These are phyloP conservation scores for Antigone vipio DNA, from an alignment of 2,113 vertebrate species.

Conservation along the genomic window DNA sequence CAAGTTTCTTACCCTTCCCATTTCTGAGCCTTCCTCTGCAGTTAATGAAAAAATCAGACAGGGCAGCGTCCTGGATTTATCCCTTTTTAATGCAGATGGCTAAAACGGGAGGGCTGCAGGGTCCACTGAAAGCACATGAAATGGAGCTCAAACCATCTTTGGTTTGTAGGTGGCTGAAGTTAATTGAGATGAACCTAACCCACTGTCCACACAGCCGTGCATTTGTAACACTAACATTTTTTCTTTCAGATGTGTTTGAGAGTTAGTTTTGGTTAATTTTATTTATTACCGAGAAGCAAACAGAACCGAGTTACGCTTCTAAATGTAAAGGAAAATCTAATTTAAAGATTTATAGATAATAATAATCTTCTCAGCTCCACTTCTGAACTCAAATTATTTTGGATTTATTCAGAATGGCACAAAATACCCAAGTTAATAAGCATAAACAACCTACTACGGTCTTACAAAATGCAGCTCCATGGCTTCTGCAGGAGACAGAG, in stretches of 20 bases:
- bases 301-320: background rate
- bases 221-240: accelerated
- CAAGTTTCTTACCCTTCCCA: background rate
- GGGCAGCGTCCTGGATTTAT: background rate
- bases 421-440: background rate
- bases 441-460: background rate
- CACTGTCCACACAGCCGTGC: background rate
- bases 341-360: background rate
- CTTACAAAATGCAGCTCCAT: background rate
- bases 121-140: background rate
- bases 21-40: background rate
- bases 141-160: background rate
- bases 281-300: background rate
- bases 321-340: background rate
- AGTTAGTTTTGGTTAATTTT: background rate
- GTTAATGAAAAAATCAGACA: background rate
- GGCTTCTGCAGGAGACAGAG: background rate
- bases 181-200: background rate
- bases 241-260: background rate
- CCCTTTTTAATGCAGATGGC: background rate
- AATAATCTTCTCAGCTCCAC: background rate
- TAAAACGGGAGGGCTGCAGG: background rate
- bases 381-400: background rate
- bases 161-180: background rate
- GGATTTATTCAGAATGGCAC: background rate